phyloP scores from a whole-genome alignment of 2,888 invertebrate genomes.

The Drosophila testacea region DNA sequence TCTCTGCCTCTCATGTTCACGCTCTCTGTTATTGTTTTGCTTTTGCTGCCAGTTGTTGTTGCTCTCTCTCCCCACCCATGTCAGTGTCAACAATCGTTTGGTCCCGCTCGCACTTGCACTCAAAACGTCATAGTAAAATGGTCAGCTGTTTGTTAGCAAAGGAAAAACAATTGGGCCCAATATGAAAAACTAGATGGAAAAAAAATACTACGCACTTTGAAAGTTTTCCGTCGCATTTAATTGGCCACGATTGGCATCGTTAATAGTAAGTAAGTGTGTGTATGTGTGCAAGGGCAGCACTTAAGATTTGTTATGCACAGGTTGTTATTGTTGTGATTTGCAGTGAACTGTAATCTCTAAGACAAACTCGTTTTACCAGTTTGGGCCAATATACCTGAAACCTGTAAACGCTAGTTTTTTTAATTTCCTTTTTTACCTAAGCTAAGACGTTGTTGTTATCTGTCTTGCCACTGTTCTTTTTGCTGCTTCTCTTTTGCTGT shows the following conservation, averaged over 20 bases:
- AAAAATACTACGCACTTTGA: slow-evolving; percentile 45
- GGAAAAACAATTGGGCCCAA: slow-evolving; percentile 27
- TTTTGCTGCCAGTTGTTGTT: slow-evolving; percentile 63
- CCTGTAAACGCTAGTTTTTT: slow-evolving; percentile 54
- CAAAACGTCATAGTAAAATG: slow-evolving; percentile 21
- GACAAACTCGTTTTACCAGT: slow-evolving; percentile 73
- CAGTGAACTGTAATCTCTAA: slow-evolving; percentile 68
- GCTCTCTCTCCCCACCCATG: slow-evolving; percentile 11
- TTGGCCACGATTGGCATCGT: slow-evolving; percentile 34
- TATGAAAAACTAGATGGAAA: slow-evolving; percentile 25
- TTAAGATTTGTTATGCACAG: slow-evolving; percentile 46
- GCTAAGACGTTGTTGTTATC: slow-evolving; percentile 37
- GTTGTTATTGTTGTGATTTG: slow-evolving; percentile 60
- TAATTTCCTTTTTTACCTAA: slow-evolving; percentile 64
- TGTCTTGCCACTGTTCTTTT: slow-evolving; percentile 40
- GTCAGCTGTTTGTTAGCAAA: slow-evolving; percentile 67
- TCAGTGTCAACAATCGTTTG: slow-evolving; percentile 42
- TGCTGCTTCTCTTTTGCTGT: slow-evolving; percentile 31
- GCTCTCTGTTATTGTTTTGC: slow-evolving; percentile 79
- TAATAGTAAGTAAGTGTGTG: slow-evolving; percentile 18
- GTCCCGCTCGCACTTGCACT: slow-evolving; percentile 55
- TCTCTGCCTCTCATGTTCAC: slow-evolving; percentile 46
- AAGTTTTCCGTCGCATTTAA: slow-evolving; percentile 38
- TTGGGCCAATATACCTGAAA: slow-evolving; percentile 58
- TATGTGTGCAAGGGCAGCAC: slow-evolving; percentile 39